Evolutionary conservation across 1,140 invertebrate genomes (phyloP).

Genomic region (Drosophila kepulauana): DNA sequence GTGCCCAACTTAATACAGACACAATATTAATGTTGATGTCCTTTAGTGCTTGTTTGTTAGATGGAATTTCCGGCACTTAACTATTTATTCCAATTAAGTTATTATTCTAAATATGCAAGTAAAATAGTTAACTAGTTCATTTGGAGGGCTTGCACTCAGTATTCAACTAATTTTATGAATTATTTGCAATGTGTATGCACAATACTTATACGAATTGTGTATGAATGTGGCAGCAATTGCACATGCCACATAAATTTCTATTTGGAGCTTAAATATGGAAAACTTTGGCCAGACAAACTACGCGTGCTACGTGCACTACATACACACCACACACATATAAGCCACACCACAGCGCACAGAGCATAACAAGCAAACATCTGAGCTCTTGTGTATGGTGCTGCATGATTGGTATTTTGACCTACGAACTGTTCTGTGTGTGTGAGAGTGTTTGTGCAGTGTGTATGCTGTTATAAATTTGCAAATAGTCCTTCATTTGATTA

Average conservation of each 20-base stretch:
- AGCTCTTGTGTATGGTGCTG: neutral
- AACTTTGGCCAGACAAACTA: slow-evolving; percentile 46
- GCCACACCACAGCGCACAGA: neutral
- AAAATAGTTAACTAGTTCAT: neutral
- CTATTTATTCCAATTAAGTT: neutral
- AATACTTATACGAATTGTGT: neutral
- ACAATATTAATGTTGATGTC: neutral
- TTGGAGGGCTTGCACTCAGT: neutral
- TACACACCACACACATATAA: neutral
- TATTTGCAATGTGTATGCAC: slow-evolving; percentile 8
- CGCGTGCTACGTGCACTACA: slow-evolving; percentile 16
- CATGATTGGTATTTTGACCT: slow-evolving; percentile 31
- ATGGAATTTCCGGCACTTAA: neutral
- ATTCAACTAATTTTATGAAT: slow-evolving; percentile 29
- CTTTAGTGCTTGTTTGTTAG: neutral
- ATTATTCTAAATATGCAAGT: neutral
- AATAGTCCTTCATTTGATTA: slow-evolving; percentile 66
- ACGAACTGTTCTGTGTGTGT: slow-evolving; percentile 19
- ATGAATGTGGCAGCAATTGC: slow-evolving; percentile 15
- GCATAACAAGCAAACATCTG: neutral
- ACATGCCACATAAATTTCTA: slow-evolving; percentile 57
- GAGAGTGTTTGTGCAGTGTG: neutral
- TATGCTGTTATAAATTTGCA: slow-evolving; percentile 64
- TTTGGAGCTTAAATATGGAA: slow-evolving; percentile 64
- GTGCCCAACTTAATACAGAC: neutral